Percentiles rank a stretch among this genome's conserved stretches.
phyloP scores from a whole-genome alignment of 2,113 vertebrate genomes.

The Balaeniceps rex region DNA sequence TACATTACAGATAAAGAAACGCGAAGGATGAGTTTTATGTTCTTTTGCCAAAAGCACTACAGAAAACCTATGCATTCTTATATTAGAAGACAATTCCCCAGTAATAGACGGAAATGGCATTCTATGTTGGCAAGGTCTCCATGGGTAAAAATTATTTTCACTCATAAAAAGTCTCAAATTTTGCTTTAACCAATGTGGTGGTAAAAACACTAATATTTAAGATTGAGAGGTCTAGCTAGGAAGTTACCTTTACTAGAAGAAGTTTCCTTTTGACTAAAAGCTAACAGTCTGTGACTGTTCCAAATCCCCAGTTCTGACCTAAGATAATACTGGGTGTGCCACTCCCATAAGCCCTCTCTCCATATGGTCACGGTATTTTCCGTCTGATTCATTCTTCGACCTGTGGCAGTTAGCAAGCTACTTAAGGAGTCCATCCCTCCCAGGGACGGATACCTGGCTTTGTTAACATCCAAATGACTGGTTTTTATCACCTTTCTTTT shows the following conservation, averaged over 20 bases:
- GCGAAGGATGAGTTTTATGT: accelerated
- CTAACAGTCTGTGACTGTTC: neutral
- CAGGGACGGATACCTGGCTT: neutral
- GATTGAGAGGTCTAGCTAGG: neutral
- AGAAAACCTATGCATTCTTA: neutral
- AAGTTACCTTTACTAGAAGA: neutral
- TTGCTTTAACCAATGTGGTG: neutral
- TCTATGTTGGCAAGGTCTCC: neutral
- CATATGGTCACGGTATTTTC: neutral
- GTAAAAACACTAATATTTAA: neutral
- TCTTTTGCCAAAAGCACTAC: neutral
- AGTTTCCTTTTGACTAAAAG: neutral
- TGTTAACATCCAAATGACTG: neutral
- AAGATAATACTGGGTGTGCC: neutral
- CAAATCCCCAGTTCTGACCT: neutral
- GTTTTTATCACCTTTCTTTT: neutral
- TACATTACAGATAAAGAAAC: neutral
- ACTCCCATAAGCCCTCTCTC: neutral
- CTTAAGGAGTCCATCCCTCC: neutral
- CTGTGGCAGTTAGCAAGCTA: neutral
- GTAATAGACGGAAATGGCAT: neutral
- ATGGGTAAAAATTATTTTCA: neutral
- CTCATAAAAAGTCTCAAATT: neutral
- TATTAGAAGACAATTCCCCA: neutral
- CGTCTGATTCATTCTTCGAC: neutral